Conservation (phyloP, 2,797 vertebrate genomes). For the Eurystomus glaucurus region DNA sequence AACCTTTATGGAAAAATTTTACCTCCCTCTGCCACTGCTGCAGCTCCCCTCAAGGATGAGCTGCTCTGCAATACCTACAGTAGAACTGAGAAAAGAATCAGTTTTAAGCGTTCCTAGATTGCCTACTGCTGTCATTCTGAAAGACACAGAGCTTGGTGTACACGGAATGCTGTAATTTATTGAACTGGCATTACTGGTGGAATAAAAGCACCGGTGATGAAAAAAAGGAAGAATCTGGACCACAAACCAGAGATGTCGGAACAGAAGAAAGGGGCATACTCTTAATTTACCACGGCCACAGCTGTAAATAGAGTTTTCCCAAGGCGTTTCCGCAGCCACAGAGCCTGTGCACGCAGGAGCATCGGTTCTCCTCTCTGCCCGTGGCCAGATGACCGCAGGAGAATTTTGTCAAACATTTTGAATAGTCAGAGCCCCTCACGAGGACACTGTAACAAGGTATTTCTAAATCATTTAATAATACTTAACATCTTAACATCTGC, state of each 20-base stretch:
- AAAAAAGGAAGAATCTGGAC: not conserved
- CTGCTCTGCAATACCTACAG: not conserved
- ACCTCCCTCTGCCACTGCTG: not conserved
- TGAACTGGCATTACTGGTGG: not conserved
- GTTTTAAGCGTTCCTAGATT: slow-evolving; percentile 17
- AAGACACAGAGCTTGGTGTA: not conserved
- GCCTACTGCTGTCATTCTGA: not conserved
- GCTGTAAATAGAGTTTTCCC: not conserved
- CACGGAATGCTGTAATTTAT: not conserved
- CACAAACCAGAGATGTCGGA: not conserved
- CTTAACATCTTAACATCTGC: not conserved
- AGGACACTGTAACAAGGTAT: not conserved
- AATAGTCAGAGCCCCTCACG: not conserved
- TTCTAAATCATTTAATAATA: not conserved
- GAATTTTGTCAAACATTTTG: not conserved
- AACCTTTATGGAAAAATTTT: not conserved
- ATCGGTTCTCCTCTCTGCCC: not conserved
- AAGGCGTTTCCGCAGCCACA: not conserved
- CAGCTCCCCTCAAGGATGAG: not conserved
- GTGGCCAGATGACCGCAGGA: not conserved
- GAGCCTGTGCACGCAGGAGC: rapidly evolving
- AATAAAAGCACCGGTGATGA: not conserved
- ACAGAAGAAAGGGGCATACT: not conserved
- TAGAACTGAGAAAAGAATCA: too few species aligned
- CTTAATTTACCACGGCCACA: not conserved